A percentile compares a stretch with the other conserved stretches of the same genome.
These are phyloP conservation scores for Hermodice carunculata DNA, from an alignment of 2,888 invertebrate genomes.

Conservation along the genomic window DNA sequence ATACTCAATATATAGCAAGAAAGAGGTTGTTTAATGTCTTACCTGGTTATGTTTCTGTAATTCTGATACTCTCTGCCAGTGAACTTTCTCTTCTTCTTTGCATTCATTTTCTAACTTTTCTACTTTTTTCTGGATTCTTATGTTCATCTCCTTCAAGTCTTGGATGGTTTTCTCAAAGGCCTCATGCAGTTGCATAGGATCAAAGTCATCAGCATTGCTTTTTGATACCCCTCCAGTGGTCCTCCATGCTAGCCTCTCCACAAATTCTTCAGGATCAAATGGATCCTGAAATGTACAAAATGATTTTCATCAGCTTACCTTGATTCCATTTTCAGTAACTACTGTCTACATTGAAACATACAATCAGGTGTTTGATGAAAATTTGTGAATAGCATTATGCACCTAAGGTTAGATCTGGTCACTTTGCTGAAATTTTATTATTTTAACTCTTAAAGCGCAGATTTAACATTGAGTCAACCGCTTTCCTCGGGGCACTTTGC, in stretches of 20 bases:
- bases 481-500: too few relatives aligned
- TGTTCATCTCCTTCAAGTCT: constrained; percentile 64
- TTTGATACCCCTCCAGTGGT: constrained; percentile 79
- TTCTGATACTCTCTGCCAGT: constrained; percentile 84
- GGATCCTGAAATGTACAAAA: constrained; percentile 41
- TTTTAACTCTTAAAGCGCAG: too few relatives aligned
- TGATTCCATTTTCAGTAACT: too few relatives aligned
- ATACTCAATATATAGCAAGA: background rate
- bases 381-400: too few relatives aligned
- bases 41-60: constrained; percentile 81
- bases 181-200: constrained; percentile 88
- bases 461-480: too few relatives aligned
- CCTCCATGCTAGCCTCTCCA: constrained; percentile 95
- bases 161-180: constrained; percentile 92
- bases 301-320: too few relatives aligned
- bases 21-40: constrained; percentile 39
- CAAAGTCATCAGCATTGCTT: constrained; percentile 80
- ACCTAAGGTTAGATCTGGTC: too few relatives aligned
- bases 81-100: constrained; percentile 87
- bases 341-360: too few relatives aligned
- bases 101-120: constrained; percentile 80
- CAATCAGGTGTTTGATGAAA: too few relatives aligned
- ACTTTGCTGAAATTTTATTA: too few relatives aligned
- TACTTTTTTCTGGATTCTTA: constrained; percentile 55
- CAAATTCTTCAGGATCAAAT: constrained; percentile 81